These are phyloP conservation scores for Hassar affinis DNA, from an alignment of 2,113 vertebrate genomes.

Conservation along the genomic window DNA sequence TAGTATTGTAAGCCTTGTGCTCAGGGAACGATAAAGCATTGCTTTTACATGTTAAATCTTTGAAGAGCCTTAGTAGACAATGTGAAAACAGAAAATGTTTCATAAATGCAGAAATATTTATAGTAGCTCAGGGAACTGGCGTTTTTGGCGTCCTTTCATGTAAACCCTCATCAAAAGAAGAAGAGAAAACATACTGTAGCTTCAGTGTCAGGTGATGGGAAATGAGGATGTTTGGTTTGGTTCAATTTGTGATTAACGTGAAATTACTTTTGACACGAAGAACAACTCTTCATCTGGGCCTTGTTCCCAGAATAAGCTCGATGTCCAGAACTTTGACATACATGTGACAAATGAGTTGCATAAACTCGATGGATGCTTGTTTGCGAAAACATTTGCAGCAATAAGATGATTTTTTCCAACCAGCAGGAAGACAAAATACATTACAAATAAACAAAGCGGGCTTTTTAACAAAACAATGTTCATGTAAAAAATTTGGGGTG, in stretches of 20 bases:
- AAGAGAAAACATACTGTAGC: neutral
- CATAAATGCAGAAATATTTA: neutral
- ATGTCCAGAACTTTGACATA: neutral
- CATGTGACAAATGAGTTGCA: neutral
- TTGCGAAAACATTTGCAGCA: neutral
- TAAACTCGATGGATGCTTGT: neutral
- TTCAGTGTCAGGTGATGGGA: neutral
- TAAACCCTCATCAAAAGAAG: neutral
- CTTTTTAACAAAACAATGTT: neutral
- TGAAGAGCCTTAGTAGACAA: neutral
- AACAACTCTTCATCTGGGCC: neutral
- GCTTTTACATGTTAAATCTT: neutral
- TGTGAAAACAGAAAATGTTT: neutral
- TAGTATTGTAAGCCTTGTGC: neutral
- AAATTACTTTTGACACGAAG: slow-evolving; percentile 6
- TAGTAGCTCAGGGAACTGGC: neutral
- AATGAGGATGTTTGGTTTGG: neutral
- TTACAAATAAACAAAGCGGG: neutral
- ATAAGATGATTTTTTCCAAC: neutral
- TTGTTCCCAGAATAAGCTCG: neutral
- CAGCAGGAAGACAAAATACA: neutral
- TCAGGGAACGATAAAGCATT: neutral
- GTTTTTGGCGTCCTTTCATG: neutral
- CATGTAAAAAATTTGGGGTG: neutral
- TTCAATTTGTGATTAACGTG: neutral